Evolutionary conservation across 1,140 invertebrate species (phyloP).

Genomic region (Adoxophyes honmai): DNA sequence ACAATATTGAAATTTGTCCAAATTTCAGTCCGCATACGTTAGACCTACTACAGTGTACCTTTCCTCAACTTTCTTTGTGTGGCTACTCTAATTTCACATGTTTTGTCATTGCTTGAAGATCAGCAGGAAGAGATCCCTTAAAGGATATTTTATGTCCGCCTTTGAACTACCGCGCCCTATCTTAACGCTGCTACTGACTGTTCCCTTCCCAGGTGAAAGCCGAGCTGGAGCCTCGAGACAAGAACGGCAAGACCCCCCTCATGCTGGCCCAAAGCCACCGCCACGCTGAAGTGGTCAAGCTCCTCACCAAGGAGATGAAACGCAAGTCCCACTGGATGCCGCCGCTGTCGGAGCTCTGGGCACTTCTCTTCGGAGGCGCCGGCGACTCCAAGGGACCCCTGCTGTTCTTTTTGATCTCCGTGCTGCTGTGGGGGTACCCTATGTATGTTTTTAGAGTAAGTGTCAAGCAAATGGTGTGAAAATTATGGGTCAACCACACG

Average conservation of each 20-base stretch:
- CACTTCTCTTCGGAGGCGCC: constrained; percentile 92
- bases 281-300: constrained; percentile 88
- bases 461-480: no score
- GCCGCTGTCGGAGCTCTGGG: constrained; percentile 91
- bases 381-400: constrained; percentile 93
- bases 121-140: no score
- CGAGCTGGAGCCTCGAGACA: constrained; percentile 90
- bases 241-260: constrained; percentile 93
- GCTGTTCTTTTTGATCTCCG: constrained; percentile 89
- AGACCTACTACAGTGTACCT: no score
- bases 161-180: no score
- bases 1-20: no score
- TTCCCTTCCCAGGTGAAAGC: constrained; percentile 85
- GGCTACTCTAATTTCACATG: no score
- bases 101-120: no score
- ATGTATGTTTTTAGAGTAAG: constrained; percentile 92
- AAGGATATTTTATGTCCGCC: no score
- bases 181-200: no score
- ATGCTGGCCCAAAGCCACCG: constrained; percentile 92
- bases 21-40: no score
- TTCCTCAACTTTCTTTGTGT: no score
- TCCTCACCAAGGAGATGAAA: constrained; percentile 89
- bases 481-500: no score
- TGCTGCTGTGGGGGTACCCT: constrained; percentile 93
- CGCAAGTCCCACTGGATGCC: constrained; percentile 90